Base-by-base conservation (phyloP, 2,113 vertebrate species). In the Gnathochromis pfefferi region DNA sequence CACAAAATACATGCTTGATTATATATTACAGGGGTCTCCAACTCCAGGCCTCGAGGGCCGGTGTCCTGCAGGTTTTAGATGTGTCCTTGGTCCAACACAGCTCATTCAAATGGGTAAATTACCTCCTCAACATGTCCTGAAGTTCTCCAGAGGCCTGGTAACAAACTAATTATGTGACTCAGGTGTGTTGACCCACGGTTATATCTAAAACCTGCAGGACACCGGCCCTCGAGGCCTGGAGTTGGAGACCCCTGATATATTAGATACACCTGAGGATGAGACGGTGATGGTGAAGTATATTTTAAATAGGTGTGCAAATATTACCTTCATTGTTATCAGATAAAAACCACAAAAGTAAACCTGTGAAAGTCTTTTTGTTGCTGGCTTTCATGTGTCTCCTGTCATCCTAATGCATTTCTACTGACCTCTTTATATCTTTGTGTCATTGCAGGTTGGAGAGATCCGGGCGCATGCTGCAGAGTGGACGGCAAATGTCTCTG, bases 401-500 rank as follows among this genome's bases (percentile, higher is more conserved):
- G 3, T 63, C 7, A 9, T 4, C 63, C 68, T 4, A 81, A 7
- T 17, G n/a, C 28, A 26, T 26, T 21, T 82, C 38, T 73, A 7
- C 19, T 54, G 23, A 53, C 13, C 7, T 3, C 9, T 38, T 28
- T 60, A 3, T 73, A 40, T 87, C 38, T 6, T 5, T 80, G 21
- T 70, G 12, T 42, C 31, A 45, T 23, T 28, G 1, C 94, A 99
- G 99, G 98, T 99, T 0, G 99, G 98, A 7, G 99, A 99, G 92
- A 99, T 99, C 93, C 95, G 99, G 86, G 98, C 98, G 5, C 99
- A 99, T 0, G 98, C 98, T 2, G 99, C 98, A 0, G 99, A 99
- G 95, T 99, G 99, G 99, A 99, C 98, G 0, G 99, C 99, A 21
- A 99, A 99, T 0, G 98, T 99, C 85, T 99, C 99, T 0, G 99